phyloP scores from a whole-genome alignment of 1,140 invertebrate species.

The Aporrectodea caliginosa region DNA sequence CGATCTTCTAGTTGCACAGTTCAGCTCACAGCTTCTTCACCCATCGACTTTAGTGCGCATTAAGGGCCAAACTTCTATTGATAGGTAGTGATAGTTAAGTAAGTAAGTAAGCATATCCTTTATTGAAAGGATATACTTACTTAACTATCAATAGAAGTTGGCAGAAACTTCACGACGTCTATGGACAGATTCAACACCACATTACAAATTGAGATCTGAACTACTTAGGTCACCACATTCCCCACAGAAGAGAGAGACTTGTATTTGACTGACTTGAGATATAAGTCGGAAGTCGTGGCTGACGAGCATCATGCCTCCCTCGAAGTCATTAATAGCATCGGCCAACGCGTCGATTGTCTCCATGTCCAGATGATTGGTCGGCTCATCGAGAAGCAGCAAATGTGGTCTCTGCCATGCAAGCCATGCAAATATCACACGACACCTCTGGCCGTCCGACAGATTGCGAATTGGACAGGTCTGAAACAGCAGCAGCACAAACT shows the following conservation, averaged over 20 bases:
- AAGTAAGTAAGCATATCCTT: too few relatives aligned
- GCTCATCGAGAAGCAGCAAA: conserved; percentile 90
- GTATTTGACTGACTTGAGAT: conserved; percentile 71
- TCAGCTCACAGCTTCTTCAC: too few relatives aligned
- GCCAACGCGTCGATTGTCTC: conserved; percentile 98
- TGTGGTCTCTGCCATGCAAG: conserved; percentile 92
- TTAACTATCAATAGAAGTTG: too few relatives aligned
- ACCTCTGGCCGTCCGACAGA: conserved; percentile 95
- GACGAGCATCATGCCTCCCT: conserved; percentile 95
- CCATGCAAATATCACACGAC: conserved; percentile 97
- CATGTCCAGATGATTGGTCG: conserved; percentile 99
- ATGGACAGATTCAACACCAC: too few relatives aligned
- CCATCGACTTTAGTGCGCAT: too few relatives aligned
- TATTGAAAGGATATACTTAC: too few relatives aligned
- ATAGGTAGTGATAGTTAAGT: too few relatives aligned
- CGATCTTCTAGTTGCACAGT: too few relatives aligned
- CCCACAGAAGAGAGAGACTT: background rate
- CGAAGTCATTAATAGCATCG: conserved; percentile 95
- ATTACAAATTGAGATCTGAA: too few relatives aligned
- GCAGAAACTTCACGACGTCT: too few relatives aligned
- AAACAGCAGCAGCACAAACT: background rate
- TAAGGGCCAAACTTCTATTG: too few relatives aligned
- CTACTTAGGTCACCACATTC: background rate
- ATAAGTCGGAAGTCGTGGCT: conserved; percentile 98
- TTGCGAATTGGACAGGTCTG: conserved; percentile 95